phyloP scores from a whole-genome alignment of 2,113 vertebrate species.

The Abramis brama region DNA sequence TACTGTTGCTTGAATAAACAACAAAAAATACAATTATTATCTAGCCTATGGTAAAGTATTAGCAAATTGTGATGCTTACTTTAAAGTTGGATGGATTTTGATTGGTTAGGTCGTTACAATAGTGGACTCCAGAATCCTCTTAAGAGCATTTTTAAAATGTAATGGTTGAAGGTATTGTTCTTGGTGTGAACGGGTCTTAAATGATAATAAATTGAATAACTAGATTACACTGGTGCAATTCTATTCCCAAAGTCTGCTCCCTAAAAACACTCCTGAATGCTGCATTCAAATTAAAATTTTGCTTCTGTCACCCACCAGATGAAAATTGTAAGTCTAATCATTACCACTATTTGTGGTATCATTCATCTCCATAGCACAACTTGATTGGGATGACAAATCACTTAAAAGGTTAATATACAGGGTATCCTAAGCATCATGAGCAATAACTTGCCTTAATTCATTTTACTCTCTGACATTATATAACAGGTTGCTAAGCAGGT shows the following conservation, averaged over 20 bases:
- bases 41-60: too few relatives aligned
- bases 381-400: too few relatives aligned
- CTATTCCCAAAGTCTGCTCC: background rate
- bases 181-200: background rate
- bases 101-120: background rate
- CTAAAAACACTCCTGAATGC: background rate
- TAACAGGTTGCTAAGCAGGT: slow-evolving; percentile 20
- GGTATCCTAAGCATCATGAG: background rate
- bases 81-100: background rate
- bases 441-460: background rate
- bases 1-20: too few relatives aligned
- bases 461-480: background rate
- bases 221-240: background rate
- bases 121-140: background rate
- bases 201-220: background rate
- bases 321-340: too few relatives aligned
- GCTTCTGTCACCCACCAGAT: too few relatives aligned
- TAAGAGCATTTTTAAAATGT: background rate
- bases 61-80: too few relatives aligned
- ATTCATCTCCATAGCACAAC: background rate
- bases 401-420: background rate
- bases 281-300: background rate
- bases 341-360: too few relatives aligned
- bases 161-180: background rate
- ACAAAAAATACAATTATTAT: too few relatives aligned